A percentile compares a stretch with the other conserved stretches of the same genome.
Conservation (phyloP, 2,797 vertebrate species). For the Onychomys leucogaster region DNA sequence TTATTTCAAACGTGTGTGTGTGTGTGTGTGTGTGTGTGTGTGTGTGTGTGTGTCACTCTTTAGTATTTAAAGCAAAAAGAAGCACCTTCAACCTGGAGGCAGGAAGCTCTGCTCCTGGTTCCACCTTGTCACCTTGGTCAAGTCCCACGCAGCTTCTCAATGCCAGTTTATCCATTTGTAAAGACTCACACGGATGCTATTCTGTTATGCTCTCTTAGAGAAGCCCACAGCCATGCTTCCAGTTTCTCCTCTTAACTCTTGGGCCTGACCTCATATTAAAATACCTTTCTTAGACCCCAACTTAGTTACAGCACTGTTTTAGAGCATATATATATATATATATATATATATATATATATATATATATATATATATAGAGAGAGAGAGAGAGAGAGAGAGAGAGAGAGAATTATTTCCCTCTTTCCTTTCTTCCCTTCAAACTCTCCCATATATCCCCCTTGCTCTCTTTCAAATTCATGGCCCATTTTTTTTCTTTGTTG, state of each 20-base stretch:
- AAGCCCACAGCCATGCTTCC: neutral
- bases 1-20: too few relatives aligned
- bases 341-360: neutral
- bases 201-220: neutral
- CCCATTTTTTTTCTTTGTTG: neutral
- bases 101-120: conserved; percentile 7
- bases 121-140: neutral
- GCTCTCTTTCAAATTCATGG: neutral
- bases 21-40: neutral
- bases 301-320: neutral
- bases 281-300: neutral
- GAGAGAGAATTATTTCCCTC: neutral
- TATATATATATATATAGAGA: neutral
- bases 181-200: neutral
- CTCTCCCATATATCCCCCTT: neutral
- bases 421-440: neutral
- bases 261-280: neutral
- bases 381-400: neutral
- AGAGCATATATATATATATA: neutral
- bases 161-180: neutral
- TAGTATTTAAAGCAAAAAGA: conserved; percentile 55
- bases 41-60: neutral
- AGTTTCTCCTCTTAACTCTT: neutral
- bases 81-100: neutral
- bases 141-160: neutral